phyloP scores from a whole-genome alignment of 2,113 vertebrate species.

The Neopipo cinnamomea region DNA sequence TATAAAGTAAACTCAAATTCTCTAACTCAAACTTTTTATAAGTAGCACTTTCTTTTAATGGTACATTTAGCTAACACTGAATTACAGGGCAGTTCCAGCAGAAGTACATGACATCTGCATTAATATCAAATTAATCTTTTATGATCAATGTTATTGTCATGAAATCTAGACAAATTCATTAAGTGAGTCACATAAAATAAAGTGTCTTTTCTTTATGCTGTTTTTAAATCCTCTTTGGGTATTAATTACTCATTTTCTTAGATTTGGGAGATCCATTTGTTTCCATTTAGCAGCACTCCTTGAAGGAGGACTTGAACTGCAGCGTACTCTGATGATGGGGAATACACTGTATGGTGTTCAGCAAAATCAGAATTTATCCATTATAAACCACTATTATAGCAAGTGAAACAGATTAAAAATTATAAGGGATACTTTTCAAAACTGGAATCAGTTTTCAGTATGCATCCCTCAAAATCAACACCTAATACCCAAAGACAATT shows the following conservation, averaged over 20 bases:
- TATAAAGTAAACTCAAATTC: not conserved
- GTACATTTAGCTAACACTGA: slow-evolving; percentile 24
- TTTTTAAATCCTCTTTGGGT: not conserved
- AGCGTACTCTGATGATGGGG: rapidly evolving
- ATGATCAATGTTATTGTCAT: not conserved
- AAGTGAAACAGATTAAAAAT: not conserved
- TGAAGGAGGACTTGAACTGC: not conserved
- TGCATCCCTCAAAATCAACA: not conserved
- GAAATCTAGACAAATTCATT: slow-evolving; percentile 5
- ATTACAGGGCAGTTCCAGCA: slow-evolving; percentile 16
- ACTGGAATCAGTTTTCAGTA: not conserved
- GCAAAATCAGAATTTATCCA: not conserved
- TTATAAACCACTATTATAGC: not conserved
- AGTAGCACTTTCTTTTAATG: slow-evolving; percentile 39
- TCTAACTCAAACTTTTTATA: not conserved
- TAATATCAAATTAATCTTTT: slow-evolving; percentile 43
- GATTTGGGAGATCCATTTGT: not conserved
- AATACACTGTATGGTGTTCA: not conserved
- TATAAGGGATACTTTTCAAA: not conserved
- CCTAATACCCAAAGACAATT: not conserved
- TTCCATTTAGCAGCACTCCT: not conserved
- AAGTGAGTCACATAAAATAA: not conserved
- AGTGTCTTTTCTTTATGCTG: not conserved
- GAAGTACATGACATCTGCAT: not conserved
- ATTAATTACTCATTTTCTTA: not conserved